Conservation (phyloP, 2,797 vertebrate genomes). For the Nothura maculosa region DNA sequence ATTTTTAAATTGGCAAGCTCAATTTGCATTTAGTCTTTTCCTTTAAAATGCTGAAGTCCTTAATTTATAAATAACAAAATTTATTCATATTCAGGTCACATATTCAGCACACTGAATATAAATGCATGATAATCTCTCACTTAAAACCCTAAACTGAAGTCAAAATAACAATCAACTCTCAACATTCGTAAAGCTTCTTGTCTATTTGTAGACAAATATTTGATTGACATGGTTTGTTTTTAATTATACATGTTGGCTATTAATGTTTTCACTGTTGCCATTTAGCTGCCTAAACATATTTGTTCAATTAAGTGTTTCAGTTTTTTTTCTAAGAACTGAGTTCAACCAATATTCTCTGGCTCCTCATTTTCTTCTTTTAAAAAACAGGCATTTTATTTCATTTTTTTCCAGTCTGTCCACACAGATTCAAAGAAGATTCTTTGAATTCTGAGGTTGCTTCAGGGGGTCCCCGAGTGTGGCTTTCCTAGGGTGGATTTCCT, state of each 20-base stretch:
- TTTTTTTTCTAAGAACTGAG: neutral
- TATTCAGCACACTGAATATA: neutral
- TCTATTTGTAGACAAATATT: neutral
- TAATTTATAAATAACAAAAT: neutral
- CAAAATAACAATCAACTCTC: neutral
- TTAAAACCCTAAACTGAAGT: neutral
- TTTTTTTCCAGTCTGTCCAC: neutral
- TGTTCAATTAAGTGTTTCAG: neutral
- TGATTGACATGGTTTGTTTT: neutral
- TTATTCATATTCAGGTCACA: no score
- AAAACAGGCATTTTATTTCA: neutral
- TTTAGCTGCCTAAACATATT: neutral
- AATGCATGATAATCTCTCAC: neutral
- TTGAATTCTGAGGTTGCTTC: neutral
- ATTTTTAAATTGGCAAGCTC: neutral
- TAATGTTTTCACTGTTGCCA: neutral
- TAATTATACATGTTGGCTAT: neutral
- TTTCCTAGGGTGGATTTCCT: neutral
- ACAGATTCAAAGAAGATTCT: neutral
- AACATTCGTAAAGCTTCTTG: neutral
- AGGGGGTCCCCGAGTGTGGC: neutral
- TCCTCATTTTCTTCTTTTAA: neutral
- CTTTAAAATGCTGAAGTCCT: neutral
- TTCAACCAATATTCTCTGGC: neutral
- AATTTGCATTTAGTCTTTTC: neutral